Conservation (phyloP, 2,113 vertebrate genomes). For the Zootoca vivipara region DNA sequence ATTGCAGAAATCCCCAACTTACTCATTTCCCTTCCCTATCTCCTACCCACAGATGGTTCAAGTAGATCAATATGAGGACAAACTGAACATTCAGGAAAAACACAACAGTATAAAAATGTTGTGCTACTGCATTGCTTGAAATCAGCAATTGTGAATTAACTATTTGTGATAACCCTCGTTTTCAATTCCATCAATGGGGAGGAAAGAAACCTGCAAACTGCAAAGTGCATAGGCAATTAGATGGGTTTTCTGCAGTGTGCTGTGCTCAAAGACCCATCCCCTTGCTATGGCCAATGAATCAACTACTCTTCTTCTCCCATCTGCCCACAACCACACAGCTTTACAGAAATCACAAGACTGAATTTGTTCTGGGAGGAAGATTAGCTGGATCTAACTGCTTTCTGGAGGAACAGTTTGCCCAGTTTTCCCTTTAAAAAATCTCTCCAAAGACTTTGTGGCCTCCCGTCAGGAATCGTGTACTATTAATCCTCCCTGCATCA, state of each 20-base stretch:
- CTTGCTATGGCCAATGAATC: not conserved
- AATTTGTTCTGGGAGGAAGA: not conserved
- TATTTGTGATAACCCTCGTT: not conserved
- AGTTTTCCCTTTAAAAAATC: not conserved
- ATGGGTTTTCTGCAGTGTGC: not conserved
- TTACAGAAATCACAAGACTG: not conserved
- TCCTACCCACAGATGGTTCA: constrained; percentile 38
- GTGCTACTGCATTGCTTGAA: constrained; percentile 9
- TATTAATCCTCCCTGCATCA: not conserved
- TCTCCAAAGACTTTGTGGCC: not conserved
- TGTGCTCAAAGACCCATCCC: not conserved
- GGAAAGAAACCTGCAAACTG: not conserved
- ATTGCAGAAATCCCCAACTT: not conserved
- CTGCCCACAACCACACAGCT: not conserved
- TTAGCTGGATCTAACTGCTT: not conserved
- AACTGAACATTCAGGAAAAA: constrained; percentile 3
- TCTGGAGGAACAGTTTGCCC: not conserved
- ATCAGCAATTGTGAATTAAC: constrained; percentile 17
- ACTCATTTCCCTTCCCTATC: not conserved
- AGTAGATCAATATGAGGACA: constrained; percentile 33
- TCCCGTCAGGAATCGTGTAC: not conserved
- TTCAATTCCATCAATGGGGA: not conserved
- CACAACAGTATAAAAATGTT: not conserved
- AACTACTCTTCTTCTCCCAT: not conserved
- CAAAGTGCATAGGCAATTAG: not conserved